A percentile compares a stretch with the other conserved stretches of the same genome.
Evolutionary conservation across 2,113 vertebrate genomes (phyloP).

Genomic region (Polyodon spathula): DNA sequence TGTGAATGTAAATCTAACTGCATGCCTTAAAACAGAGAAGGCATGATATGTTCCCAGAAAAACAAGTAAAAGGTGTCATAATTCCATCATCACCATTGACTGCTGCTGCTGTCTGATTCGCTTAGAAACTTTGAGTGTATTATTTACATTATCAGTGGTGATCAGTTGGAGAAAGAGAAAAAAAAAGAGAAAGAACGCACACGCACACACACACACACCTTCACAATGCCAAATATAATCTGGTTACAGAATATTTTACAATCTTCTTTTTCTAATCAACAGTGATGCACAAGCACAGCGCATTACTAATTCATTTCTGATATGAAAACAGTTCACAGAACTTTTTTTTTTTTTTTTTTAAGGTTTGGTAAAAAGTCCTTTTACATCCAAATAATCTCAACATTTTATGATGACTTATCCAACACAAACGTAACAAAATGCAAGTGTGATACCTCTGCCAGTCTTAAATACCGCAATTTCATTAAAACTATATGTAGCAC

Average conservation of each 20-base stretch:
- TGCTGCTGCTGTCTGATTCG: constrained; percentile 15
- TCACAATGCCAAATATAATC: constrained; percentile 9
- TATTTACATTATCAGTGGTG: constrained; percentile 38
- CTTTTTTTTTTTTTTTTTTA: constrained; percentile 30
- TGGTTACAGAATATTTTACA: background rate
- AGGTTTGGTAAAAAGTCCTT: no score
- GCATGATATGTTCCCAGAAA: constrained; percentile 12
- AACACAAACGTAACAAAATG: background rate
- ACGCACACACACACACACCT: constrained; percentile 1
- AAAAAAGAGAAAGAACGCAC: no score
- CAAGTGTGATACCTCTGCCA: background rate
- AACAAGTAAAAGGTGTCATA: background rate
- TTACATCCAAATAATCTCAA: background rate
- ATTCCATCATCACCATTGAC: background rate
- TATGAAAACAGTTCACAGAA: constrained; percentile 11
- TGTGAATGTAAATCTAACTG: background rate
- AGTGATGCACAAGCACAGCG: no score
- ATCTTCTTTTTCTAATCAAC: no score
- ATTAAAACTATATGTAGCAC: background rate
- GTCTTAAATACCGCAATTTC: background rate
- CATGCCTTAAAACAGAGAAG: background rate
- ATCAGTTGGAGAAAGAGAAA: no score
- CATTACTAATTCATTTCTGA: no score
- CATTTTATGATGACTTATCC: background rate
- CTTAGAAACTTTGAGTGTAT: constrained; percentile 30